Evolutionary conservation across 2,113 vertebrate species (phyloP), one percentile per base, ranked within the genome.

Genomic region (Diadophis punctatus): DNA sequence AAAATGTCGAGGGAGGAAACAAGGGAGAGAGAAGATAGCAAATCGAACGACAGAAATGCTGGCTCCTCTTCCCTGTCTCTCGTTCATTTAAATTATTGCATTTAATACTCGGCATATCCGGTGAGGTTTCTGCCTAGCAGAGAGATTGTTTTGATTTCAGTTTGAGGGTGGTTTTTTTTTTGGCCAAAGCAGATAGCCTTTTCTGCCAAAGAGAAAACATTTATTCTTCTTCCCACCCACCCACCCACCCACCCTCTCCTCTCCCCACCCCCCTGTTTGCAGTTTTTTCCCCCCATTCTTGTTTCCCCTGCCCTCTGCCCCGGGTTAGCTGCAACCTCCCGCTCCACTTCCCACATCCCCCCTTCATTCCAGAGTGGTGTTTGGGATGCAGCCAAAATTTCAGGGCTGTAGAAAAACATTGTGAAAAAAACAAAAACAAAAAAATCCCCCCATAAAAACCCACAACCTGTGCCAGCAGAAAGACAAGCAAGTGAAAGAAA

Each of bases 271-370:
- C n/a, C 85, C 0, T 0, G 58, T 1, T 27, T 25, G 0, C 85
- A 63, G 2, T 94, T 93, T 94, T 93, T 34, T 3, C 0, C 1
- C 89, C 1, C 34, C 58, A 34, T 85, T 25, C 93, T 43, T 92
- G 92, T 30, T 95, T 95, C 94, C 0, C 6, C 91, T 96, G 95
- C 93, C 94, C 94, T 96, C 92, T 95, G 94, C 92, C 94, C 96
- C 1, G 0, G 53, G 92, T 80, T 91, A 88, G 86, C 87, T 30
- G 55, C 93, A 90, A 90, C 48, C 2, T 0, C 86, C 87, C 0
- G 0, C 90, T 84, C 89, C 16, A 0, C 46, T 95, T 94, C 93
- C 86, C 0, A 0, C 0, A 39, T 68, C 86, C 49, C 80, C 89
- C 80, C n/a, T n/a, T 2, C 1, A 48, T 91, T 93, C 91, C 88